Conservation (phyloP, 2,888 invertebrate genomes). For the Yponomeuta sedellus region DNA sequence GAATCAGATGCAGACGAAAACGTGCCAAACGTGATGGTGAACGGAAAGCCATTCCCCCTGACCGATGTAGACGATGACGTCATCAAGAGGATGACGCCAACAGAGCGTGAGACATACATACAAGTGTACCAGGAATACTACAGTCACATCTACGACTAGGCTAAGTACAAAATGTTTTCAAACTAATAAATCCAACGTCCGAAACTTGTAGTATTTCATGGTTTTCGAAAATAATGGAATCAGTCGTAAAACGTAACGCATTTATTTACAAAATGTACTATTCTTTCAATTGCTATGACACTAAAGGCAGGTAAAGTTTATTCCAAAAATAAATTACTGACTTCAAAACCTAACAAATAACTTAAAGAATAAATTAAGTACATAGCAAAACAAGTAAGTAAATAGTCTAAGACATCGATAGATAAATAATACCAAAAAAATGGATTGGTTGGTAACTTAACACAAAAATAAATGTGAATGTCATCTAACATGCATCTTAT, state of each 20-base stretch:
- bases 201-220: neutral
- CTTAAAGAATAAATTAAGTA: neutral
- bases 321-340: neutral
- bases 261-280: neutral
- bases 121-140: conserved; percentile 95
- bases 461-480: neutral
- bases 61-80: conserved; percentile 91
- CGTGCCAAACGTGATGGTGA: conserved; percentile 88
- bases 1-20: conserved; percentile 87
- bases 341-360: neutral
- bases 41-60: conserved; percentile 85
- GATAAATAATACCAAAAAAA: neutral
- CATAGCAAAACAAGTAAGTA: neutral
- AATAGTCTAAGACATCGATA: neutral
- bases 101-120: conserved; percentile 96
- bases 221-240: neutral
- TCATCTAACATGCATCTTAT: neutral
- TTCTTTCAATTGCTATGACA: neutral
- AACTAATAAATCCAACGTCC: conserved; percentile 3
- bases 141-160: conserved; percentile 89
- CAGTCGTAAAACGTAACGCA: neutral
- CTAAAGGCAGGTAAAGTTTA: neutral
- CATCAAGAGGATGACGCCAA: conserved; percentile 92
- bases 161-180: conserved; percentile 4
- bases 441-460: neutral